These are phyloP conservation scores for Carduelis carduelis DNA, from an alignment of 2,797 vertebrate genomes.

Conservation along the genomic window DNA sequence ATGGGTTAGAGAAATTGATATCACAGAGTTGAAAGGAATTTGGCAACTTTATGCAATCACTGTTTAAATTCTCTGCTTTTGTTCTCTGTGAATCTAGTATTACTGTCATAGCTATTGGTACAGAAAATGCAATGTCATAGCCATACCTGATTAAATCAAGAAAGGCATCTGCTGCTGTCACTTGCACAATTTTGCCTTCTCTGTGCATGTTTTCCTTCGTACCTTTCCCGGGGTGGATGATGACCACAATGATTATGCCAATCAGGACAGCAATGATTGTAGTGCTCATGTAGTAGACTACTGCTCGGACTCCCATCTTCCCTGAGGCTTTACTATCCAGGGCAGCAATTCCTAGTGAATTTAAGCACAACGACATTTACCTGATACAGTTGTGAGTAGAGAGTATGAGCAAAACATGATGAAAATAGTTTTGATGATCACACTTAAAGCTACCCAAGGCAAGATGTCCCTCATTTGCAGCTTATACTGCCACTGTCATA, in stretches of 20 bases:
- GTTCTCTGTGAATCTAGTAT: not conserved
- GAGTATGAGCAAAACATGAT: not conserved
- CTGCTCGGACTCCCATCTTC: constrained; percentile 95
- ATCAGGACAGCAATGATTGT: constrained; percentile 94
- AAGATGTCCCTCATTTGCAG: not conserved
- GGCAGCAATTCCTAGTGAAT: constrained; percentile 88
- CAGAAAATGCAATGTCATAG: constrained; percentile 1
- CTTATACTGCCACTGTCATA: not conserved
- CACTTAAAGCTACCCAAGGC: not conserved
- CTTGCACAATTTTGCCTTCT: constrained; percentile 89
- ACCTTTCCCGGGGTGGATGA: constrained; percentile 96
- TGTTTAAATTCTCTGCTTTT: not conserved
- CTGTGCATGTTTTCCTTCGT: constrained; percentile 93
- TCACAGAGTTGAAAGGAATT: not conserved
- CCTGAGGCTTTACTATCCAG: constrained; percentile 96
- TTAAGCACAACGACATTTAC: constrained; percentile 59
- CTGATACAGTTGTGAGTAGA: not conserved
- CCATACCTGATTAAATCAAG: constrained; percentile 94
- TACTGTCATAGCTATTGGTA: not conserved
- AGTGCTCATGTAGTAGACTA: constrained; percentile 96
- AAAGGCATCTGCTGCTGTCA: constrained; percentile 94
- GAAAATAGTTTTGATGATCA: not conserved
- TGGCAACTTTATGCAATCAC: not conserved
- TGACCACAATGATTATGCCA: constrained; percentile 94
- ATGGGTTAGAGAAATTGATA: not conserved